These are phyloP conservation scores for Hycleus cichorii DNA, from an alignment of 1,140 invertebrate species.

Conservation along the genomic window DNA sequence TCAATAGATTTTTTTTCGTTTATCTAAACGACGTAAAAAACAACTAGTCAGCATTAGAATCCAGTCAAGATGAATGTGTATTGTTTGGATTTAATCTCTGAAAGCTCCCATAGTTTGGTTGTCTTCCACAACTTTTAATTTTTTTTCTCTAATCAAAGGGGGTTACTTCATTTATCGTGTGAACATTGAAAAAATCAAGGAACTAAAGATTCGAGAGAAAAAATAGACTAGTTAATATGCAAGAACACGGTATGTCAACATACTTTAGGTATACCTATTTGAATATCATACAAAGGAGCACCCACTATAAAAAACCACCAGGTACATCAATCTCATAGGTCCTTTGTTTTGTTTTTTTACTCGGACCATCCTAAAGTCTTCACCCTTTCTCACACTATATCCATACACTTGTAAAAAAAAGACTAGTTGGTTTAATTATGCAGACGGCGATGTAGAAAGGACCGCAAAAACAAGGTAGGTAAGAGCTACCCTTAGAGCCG, in stretches of 20 bases:
- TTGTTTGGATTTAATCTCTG: background rate
- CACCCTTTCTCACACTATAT: slow-evolving; percentile 31
- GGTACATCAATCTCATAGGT: slow-evolving; percentile 24
- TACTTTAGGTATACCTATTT: slow-evolving; percentile 24
- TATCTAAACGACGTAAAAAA: too few species aligned
- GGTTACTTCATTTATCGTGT: slow-evolving; percentile 21
- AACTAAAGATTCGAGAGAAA: slow-evolving; percentile 18
- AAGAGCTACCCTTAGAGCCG: slow-evolving; percentile 1
- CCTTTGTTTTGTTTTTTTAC: slow-evolving; percentile 24
- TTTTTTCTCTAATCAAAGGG: background rate
- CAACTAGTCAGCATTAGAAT: too few species aligned
- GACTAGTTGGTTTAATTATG: slow-evolving; percentile 25
- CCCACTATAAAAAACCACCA: slow-evolving; percentile 34
- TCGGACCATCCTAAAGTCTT: slow-evolving; percentile 21
- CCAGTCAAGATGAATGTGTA: too few species aligned
- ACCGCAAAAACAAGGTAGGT: slow-evolving; percentile 25
- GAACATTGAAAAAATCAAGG: slow-evolving; percentile 15
- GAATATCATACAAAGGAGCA: slow-evolving; percentile 29
- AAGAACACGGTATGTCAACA: slow-evolving; percentile 36
- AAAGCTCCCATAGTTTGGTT: background rate
- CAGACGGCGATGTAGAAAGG: slow-evolving; percentile 1
- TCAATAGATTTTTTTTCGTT: too few species aligned
- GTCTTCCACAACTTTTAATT: background rate
- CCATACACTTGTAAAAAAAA: background rate
- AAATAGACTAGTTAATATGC: slow-evolving; percentile 34